Conservation (phyloP, 1,140 invertebrate species). For the Dreissena polymorpha region DNA sequence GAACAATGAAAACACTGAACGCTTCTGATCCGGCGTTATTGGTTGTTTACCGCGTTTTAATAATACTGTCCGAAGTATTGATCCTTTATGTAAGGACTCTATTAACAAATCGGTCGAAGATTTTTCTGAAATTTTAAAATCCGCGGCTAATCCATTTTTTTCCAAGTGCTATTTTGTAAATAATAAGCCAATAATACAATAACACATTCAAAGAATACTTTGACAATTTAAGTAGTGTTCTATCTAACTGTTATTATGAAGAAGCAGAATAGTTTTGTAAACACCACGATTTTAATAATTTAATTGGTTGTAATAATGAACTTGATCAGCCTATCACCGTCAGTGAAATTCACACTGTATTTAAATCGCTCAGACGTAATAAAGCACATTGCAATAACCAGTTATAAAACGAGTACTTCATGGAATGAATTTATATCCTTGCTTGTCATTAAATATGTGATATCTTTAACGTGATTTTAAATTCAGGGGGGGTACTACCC, state of each 20-base stretch:
- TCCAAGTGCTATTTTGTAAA: not conserved
- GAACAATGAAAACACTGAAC: not conserved
- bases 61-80: not conserved
- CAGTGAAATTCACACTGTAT: not conserved
- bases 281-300: slow-evolving; percentile 11
- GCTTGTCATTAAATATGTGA: slow-evolving; percentile 4
- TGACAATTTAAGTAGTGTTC: not conserved
- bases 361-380: not conserved
- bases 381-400: not conserved
- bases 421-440: slow-evolving; percentile 12
- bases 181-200: not conserved
- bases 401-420: slow-evolving; percentile 11
- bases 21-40: not conserved
- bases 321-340: too few species aligned
- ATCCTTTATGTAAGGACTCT: not conserved
- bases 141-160: not conserved
- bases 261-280: slow-evolving; percentile 9
- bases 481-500: slow-evolving; percentile 15
- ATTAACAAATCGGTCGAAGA: too few species aligned
- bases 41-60: not conserved
- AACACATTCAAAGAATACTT: not conserved
- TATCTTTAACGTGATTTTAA: slow-evolving; percentile 30
- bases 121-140: not conserved
- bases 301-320: not conserved
- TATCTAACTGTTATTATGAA: not conserved